A percentile compares a stretch with the other conserved stretches of the same genome.
phyloP scores from a whole-genome alignment of 1,140 invertebrate species.

The Drusus annulatus region DNA sequence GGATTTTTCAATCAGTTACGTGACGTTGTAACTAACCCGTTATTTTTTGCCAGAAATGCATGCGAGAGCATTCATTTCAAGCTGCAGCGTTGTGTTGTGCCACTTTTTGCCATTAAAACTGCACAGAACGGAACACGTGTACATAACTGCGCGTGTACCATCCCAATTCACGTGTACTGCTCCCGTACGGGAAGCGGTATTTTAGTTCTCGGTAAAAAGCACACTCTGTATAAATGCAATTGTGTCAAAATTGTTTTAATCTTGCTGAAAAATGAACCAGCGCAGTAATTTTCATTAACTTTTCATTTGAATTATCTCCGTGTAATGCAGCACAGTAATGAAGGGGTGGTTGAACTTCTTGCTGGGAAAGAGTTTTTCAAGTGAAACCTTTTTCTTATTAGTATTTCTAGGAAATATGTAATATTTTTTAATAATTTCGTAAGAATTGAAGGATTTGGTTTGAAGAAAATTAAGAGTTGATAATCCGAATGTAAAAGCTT shows the following conservation, averaged over 20 bases:
- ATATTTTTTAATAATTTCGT: background rate
- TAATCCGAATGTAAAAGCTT: no score
- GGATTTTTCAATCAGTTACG: no score
- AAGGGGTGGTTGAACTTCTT: background rate
- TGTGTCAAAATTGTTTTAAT: slow-evolving; percentile 28
- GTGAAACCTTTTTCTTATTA: background rate
- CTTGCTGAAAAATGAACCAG: slow-evolving; percentile 24
- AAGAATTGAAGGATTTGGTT: background rate
- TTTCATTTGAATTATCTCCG: slow-evolving; percentile 32
- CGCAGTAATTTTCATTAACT: slow-evolving; percentile 35
- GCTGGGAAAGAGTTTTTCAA: background rate
- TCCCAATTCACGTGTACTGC: no score
- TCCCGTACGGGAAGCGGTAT: background rate
- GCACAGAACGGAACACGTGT: no score
- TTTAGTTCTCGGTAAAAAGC: background rate
- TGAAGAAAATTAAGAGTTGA: background rate
- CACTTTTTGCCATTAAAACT: no score
- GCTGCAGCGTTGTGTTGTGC: no score
- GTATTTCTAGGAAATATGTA: background rate
- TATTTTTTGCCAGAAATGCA: no score
- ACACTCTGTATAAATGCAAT: slow-evolving; percentile 27
- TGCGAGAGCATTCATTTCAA: no score
- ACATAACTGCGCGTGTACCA: no score
- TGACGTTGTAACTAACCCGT: no score
- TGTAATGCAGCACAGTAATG: slow-evolving; percentile 19